Base-by-base conservation (phyloP, 2,888 invertebrate species). In the Biston betularia region DNA sequence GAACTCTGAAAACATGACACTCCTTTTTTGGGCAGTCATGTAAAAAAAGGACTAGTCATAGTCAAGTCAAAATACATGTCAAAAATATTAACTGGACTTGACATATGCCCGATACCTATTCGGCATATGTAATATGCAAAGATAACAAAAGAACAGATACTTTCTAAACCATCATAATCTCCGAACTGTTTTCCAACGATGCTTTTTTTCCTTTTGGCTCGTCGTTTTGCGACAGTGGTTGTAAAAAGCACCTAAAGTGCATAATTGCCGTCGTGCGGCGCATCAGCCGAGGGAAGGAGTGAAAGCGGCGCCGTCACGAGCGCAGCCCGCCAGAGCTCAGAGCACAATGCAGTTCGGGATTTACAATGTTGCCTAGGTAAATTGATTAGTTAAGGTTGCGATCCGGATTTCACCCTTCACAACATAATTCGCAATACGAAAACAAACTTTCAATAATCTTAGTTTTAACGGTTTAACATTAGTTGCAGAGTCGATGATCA, bases 241-340 rank as follows among this genome's bases (percentile, higher is more conserved):
- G 49, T 24, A 60, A 70, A 68, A 75, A 80, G 71, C 74, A 75
- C 62, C 61, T 55, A 75, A 79, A 69, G 71, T 77, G 70, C 63
- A 81, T 80, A 79, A 82, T 79, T 54, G 70, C 65, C 74, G 79
- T 81, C 81, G 81, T 83, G 80, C 78, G 79, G 80, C 79, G 72
- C 75, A 77, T 77, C 76, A 74, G 72, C 65, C 75, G 77, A 70
- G 77, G 81, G 83, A 81, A 81, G 74, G 73, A 72, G 84, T 80
- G 84, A 84, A 84, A 85, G 84, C 79, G 69, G 72, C 64, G 69
- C 75, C 73, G 79, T 82, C 83, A 82, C 83, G 84, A 75, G 73
- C 78, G 81, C 84, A 79, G 82, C 81, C 77, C 81, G 63, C 35
- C 40, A 38, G 35, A 60, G 50, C 54, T 44, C 42, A 57, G 11